These are phyloP conservation scores for Lingula anatina DNA, from an alignment of 2,888 invertebrate species.

Conservation along the genomic window DNA sequence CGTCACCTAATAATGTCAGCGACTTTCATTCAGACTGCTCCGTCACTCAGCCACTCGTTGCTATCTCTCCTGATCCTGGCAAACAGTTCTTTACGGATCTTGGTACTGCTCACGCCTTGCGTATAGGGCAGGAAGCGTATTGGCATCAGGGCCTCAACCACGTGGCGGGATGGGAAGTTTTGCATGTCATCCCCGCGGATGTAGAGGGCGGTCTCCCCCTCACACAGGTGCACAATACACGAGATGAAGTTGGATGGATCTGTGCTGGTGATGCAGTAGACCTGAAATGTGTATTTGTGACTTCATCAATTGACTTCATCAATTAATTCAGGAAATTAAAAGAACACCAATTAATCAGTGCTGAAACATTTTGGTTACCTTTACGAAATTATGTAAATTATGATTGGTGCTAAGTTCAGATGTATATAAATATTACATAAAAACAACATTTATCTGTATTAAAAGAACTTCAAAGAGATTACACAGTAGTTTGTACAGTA, in stretches of 20 bases:
- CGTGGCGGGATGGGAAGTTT: constrained; percentile 34
- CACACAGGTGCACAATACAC: constrained; percentile 21
- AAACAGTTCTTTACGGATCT: constrained; percentile 16
- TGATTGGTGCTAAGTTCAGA: not conserved
- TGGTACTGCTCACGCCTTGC: constrained; percentile 18
- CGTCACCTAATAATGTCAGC: too few species aligned
- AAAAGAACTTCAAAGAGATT: too few species aligned
- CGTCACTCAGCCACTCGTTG: too few species aligned
- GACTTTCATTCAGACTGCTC: too few species aligned
- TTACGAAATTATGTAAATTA: too few species aligned
- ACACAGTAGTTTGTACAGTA: too few species aligned
- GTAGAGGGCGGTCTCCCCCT: constrained; percentile 25
- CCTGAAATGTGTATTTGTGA: too few species aligned
- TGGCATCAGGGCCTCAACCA: constrained; percentile 35
- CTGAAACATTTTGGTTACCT: not conserved
- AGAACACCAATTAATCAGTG: too few species aligned
- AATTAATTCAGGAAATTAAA: too few species aligned
- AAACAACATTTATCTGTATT: too few species aligned
- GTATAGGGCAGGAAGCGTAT: constrained; percentile 38
- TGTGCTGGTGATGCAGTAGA: constrained; percentile 35
- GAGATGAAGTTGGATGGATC: constrained; percentile 33
- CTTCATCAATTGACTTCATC: too few species aligned
- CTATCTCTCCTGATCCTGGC: too few species aligned
- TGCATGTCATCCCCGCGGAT: constrained; percentile 44
- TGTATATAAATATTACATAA: not conserved